Percentiles rank a stretch among this genome's conserved stretches.
Conservation (phyloP, 2,113 vertebrate genomes). For the Dipodomys spectabilis region DNA sequence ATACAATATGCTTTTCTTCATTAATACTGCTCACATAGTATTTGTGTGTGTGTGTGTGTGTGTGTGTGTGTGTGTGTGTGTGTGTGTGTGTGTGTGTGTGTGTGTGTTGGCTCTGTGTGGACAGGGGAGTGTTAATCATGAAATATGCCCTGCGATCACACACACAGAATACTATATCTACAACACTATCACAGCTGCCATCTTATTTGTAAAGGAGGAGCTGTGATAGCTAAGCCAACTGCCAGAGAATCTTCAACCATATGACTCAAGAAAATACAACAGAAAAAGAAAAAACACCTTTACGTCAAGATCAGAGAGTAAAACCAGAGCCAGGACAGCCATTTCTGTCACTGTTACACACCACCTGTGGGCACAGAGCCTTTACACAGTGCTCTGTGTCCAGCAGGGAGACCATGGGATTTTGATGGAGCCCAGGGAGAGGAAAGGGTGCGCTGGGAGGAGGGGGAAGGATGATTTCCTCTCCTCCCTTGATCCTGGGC, state of each 20-base stretch:
- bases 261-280: slow-evolving; percentile 8
- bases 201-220: not conserved
- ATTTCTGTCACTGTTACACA: not conserved
- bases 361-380: not conserved
- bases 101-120: not conserved
- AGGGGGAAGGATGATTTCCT: not conserved
- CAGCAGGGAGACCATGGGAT: not conserved
- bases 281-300: not conserved
- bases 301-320: not conserved
- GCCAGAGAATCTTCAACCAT: not conserved
- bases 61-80: not conserved
- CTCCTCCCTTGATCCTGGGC: not conserved
- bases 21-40: not conserved
- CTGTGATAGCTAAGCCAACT: not conserved
- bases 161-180: not conserved
- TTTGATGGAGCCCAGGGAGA: not conserved
- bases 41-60: too few relatives aligned
- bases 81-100: not conserved
- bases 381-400: not conserved
- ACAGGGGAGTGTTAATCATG: not conserved
- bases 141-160: not conserved
- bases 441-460: not conserved
- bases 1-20: not conserved
- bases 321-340: not conserved
- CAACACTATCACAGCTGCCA: not conserved